phyloP scores from a whole-genome alignment of 2,113 vertebrate species.

The Copsychus sechellarum region DNA sequence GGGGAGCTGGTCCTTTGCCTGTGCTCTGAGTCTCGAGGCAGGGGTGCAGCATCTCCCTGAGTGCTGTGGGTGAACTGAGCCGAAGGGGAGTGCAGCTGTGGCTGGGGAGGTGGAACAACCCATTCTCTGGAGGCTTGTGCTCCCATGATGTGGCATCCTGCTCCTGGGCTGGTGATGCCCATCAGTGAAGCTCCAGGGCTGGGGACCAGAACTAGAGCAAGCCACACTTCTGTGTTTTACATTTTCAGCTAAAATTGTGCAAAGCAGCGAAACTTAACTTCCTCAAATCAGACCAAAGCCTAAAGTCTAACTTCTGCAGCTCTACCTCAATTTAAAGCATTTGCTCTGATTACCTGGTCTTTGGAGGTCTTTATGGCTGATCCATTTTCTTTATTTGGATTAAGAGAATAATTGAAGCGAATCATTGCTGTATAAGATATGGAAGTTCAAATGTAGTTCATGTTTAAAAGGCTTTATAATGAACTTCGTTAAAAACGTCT shows the following conservation, averaged over 20 bases:
- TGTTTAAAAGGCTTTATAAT: conserved; percentile 47
- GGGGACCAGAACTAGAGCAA: background rate
- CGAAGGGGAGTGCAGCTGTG: background rate
- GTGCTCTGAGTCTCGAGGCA: fast-evolving
- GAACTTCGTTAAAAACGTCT: conserved; percentile 43
- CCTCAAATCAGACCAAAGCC: background rate
- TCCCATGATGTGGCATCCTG: background rate
- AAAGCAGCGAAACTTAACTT: background rate
- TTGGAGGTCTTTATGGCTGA: conserved; percentile 27
- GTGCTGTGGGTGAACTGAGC: background rate
- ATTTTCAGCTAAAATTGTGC: background rate
- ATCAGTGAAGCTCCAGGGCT: background rate
- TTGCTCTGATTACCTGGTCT: conserved; percentile 2
- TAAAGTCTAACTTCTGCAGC: background rate
- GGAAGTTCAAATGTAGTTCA: conserved; percentile 41
- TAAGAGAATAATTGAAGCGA: conserved; percentile 59
- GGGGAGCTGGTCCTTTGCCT: background rate
- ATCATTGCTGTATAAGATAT: conserved; percentile 16
- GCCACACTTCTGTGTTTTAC: background rate
- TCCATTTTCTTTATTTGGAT: conserved; percentile 32
- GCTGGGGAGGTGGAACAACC: background rate
- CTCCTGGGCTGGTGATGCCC: background rate
- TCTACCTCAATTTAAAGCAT: background rate
- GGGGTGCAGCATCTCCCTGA: background rate
- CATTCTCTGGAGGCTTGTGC: fast-evolving